Conservation (phyloP, 2,113 vertebrate genomes). For the Mastomys natalensis region DNA sequence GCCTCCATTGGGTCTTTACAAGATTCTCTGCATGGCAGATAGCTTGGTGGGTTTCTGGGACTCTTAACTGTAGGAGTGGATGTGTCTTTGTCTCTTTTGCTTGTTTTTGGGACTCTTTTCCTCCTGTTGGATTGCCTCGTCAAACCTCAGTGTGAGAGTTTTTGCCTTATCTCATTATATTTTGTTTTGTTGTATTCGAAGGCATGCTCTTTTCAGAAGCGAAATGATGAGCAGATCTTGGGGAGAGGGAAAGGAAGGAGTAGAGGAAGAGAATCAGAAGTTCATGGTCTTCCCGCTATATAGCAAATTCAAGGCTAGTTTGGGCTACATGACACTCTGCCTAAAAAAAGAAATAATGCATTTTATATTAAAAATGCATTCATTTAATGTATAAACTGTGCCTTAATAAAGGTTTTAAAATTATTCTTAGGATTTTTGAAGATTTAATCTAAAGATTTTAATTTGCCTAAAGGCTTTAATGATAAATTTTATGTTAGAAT, state of each 20-base stretch:
- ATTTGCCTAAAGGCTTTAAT: neutral
- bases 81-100: neutral
- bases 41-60: neutral
- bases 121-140: neutral
- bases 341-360: neutral
- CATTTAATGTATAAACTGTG: neutral
- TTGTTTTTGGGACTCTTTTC: neutral
- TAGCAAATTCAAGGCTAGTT: neutral
- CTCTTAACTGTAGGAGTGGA: neutral
- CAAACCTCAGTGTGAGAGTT: neutral
- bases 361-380: neutral
- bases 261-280: neutral
- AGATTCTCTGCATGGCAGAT: neutral
- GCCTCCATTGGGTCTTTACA: neutral
- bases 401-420: neutral
- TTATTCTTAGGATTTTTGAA: constrained; percentile 1
- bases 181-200: neutral
- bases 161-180: neutral
- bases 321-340: neutral
- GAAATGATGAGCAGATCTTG: neutral
- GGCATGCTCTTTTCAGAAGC: neutral
- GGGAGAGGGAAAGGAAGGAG: neutral
- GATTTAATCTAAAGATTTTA: neutral
- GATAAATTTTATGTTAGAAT: neutral
- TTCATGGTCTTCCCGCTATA: neutral